Evolutionary conservation across 1,140 invertebrate genomes (phyloP).

Genomic region (Heliconius congener): DNA sequence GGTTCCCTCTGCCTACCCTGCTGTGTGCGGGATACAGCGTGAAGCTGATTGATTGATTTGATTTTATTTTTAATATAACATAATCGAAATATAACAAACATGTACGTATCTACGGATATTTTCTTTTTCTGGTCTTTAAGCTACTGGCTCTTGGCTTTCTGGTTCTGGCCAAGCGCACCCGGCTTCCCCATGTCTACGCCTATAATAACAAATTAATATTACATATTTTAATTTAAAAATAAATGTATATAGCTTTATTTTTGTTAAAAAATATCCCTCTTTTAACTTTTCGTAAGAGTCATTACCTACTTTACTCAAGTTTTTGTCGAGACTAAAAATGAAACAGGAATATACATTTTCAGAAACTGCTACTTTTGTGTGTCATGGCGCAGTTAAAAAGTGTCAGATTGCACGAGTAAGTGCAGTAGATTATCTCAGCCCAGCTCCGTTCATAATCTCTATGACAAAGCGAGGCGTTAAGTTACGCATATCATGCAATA

Average conservation of each 20-base stretch:
- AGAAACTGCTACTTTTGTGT: not conserved
- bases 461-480: no score
- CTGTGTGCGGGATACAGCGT: no score
- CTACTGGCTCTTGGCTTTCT: no score
- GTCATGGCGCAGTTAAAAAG: not conserved
- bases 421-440: no score
- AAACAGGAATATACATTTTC: not conserved
- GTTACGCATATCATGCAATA: no score
- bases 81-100: not conserved
- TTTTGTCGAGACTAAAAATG: conserved; percentile 11
- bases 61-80: not conserved
- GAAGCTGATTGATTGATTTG: not conserved
- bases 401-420: not conserved
- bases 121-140: no score
- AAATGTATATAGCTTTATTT: not conserved
- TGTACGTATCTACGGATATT: not conserved
- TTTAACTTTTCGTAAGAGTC: not conserved
- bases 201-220: not conserved
- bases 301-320: conserved; percentile 10
- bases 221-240: not conserved
- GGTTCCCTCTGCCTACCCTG: no score
- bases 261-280: not conserved
- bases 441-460: no score
- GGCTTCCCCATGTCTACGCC: no score
- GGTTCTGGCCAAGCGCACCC: no score